Conservation (phyloP, 1,140 invertebrate genomes). For the Drosophila gunungcola region DNA sequence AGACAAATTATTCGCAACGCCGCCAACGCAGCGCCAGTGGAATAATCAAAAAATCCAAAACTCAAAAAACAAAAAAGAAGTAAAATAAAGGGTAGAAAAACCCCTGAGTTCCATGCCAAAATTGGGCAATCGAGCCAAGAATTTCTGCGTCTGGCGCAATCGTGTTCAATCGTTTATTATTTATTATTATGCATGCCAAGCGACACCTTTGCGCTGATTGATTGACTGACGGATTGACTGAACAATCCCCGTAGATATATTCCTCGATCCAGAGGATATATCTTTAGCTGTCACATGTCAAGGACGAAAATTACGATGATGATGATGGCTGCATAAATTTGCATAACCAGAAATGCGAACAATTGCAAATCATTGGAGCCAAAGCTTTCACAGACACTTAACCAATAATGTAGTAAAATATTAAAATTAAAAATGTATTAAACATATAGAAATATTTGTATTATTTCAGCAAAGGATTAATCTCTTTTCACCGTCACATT, state of each 20-base stretch:
- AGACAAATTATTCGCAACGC: conserved; percentile 63
- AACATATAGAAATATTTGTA: too few species aligned
- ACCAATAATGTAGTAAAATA: not conserved
- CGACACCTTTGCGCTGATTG: conserved; percentile 23
- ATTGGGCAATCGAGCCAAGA: conserved; percentile 18
- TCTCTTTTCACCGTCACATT: too few species aligned
- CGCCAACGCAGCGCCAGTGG: conserved; percentile 30
- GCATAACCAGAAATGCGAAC: conserved; percentile 57
- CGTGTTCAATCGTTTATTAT: not conserved
- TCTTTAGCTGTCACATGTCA: conserved; percentile 39
- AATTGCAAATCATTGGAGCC: conserved; percentile 37
- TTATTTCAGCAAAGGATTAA: too few species aligned
- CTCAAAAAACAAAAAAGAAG: not conserved
- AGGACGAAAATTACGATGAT: conserved; percentile 33
- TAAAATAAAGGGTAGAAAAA: conserved; percentile 18
- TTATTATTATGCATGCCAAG: conserved; percentile 24
- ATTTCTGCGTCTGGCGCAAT: conserved; percentile 16
- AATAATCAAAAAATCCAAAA: conserved; percentile 24
- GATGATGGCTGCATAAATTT: conserved; percentile 43
- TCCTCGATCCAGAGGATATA: conserved; percentile 4
- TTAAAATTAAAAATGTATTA: too few species aligned
- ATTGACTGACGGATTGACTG: conserved; percentile 21
- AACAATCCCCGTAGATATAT: conserved; percentile 2
- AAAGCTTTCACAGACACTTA: not conserved
- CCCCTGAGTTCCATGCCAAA: conserved; percentile 2